Percentiles rank a stretch among this genome's conserved stretches.
Conservation (phyloP, 2,113 vertebrate species). For the Macrotis lagotis region DNA sequence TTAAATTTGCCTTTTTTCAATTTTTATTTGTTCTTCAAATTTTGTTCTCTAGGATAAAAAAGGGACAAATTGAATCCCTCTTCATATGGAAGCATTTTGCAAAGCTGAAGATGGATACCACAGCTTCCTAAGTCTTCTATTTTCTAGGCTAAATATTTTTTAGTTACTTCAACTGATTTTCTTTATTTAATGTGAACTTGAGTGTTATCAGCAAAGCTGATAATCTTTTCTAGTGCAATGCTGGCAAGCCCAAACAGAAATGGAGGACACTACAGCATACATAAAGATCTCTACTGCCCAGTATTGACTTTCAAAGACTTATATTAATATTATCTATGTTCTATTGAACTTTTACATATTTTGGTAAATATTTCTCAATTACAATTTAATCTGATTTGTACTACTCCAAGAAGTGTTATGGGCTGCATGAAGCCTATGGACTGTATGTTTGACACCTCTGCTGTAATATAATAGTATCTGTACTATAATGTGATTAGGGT, state of each 20-base stretch:
- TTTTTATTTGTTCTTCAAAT: neutral
- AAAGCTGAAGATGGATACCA: neutral
- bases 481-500: neutral
- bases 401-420: neutral
- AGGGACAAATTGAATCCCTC: neutral
- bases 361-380: neutral
- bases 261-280: neutral
- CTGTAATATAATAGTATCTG: neutral
- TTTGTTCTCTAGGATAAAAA: neutral
- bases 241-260: neutral
- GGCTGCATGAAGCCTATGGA: neutral
- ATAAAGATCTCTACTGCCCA: neutral
- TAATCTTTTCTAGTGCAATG: neutral
- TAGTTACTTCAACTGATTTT: neutral
- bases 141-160: neutral
- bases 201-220: neutral
- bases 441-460: neutral
- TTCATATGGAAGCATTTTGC: neutral
- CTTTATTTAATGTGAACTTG: neutral
- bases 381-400: neutral
- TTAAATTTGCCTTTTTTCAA: neutral
- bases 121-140: neutral
- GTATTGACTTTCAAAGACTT: neutral
- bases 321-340: neutral
- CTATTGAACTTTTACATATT: neutral